Evolutionary conservation across 1,140 invertebrate genomes (phyloP).

Genomic region (Chelonus insularis): DNA sequence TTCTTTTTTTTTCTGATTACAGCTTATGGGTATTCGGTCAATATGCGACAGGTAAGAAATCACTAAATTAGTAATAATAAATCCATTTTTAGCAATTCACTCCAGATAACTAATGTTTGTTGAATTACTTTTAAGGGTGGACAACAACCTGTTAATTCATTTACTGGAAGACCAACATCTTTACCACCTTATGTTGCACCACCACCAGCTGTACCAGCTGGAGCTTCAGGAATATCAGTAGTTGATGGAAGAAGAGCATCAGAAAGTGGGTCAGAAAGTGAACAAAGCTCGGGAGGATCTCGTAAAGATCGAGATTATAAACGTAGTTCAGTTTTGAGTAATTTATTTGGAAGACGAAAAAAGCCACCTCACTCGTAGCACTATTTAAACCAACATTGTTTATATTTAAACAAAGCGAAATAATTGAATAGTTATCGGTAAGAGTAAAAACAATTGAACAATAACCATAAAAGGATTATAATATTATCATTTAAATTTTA

Average conservation of each 20-base stretch:
- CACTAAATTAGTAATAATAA: too few relatives aligned
- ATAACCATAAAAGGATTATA: too few relatives aligned
- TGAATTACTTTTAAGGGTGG: conserved; percentile 36
- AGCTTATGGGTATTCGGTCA: conserved; percentile 55
- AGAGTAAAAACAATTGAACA: too few relatives aligned
- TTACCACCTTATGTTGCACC: conserved; percentile 57
- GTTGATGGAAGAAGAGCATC: conserved; percentile 51
- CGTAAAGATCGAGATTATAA: conserved; percentile 57
- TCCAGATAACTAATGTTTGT: not conserved
- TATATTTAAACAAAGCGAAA: conserved; percentile 15
- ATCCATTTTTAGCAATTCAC: too few relatives aligned
- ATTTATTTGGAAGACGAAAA: conserved; percentile 56
- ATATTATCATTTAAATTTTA: too few relatives aligned
- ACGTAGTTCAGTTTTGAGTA: conserved; percentile 56
- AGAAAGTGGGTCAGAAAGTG: conserved; percentile 59
- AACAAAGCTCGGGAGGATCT: conserved; percentile 49
- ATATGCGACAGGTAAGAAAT: conserved; percentile 53
- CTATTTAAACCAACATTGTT: not conserved
- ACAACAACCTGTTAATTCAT: conserved; percentile 47
- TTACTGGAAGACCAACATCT: conserved; percentile 53
- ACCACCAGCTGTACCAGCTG: conserved; percentile 47
- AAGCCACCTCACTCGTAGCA: conserved; percentile 56
- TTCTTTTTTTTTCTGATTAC: conserved; percentile 39
- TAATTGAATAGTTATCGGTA: not conserved
- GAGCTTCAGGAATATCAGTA: conserved; percentile 41